Evolutionary conservation across 2,113 vertebrate genomes (phyloP).

Genomic region (Oceanodroma tethys): DNA sequence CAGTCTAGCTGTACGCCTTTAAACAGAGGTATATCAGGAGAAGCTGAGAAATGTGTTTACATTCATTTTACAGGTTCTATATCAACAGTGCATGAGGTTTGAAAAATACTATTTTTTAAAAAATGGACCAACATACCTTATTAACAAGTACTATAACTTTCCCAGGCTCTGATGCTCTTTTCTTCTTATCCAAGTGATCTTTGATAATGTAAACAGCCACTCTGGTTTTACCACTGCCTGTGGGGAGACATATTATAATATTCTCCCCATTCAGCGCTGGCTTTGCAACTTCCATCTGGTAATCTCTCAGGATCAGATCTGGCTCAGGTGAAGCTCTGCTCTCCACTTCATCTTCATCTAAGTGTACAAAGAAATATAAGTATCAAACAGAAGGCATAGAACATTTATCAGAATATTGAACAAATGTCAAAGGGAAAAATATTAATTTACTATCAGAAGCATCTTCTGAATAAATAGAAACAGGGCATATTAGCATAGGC

Average conservation of each 20-base stretch:
- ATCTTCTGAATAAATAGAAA: not conserved
- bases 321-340: constrained; percentile 65
- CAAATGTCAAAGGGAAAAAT: not conserved
- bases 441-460: not conserved
- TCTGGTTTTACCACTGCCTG: constrained; percentile 95
- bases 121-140: constrained; percentile 78
- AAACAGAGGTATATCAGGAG: not conserved
- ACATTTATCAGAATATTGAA: not conserved
- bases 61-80: not conserved
- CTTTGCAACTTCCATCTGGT: constrained; percentile 89
- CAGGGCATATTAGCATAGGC: not conserved
- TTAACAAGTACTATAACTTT: constrained; percentile 95
- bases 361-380: constrained; percentile 1
- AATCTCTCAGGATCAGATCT: constrained; percentile 84
- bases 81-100: not conserved
- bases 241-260: constrained; percentile 93
- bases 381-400: not conserved
- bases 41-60: not conserved
- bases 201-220: constrained; percentile 91
- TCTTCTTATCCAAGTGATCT: constrained; percentile 86
- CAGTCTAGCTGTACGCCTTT: not conserved
- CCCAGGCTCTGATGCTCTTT: constrained; percentile 58
- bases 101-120: not conserved
- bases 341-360: constrained; percentile 46
- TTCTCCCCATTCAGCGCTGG: constrained; percentile 91